Base-by-base conservation (phyloP, 2,888 invertebrate species). In the Plebejus argus region DNA sequence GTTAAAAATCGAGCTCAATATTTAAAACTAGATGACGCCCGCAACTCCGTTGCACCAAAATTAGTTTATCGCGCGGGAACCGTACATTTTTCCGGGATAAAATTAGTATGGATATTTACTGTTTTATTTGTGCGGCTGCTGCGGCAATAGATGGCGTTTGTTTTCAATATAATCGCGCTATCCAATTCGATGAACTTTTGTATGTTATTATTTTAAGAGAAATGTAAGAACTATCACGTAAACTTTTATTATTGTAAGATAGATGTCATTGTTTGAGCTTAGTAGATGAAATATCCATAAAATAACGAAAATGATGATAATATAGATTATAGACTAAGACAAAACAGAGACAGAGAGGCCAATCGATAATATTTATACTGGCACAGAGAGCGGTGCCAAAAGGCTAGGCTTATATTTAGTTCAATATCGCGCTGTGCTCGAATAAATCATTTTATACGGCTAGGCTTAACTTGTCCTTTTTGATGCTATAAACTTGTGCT, bases 381-480 rank as follows among this genome's bases (percentile, higher is more conserved):
- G 39, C 71, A 23, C 39, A 39, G 39, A n/a, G 39, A 71, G 10
- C 39, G 71, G 35, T 71, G 71, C 71, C 71, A 71, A 39, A 71
- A 66, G 33, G 71, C 35, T 71, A 71, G 71, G 71, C 71, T 71
- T 71, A 39, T 71, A 20, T 23, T 10, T 39, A 39, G n/a, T 71
- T 39, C 39, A 39, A 71, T 71, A 71, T 39, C n/a, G 39, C 71
- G 35, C 18, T 0, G 66, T 33, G 33, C 66, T 28, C 33, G 66
- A 39, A 71, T 39, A 71, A 71, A 71, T 39, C 71, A 71, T 71
- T 71, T 71, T 71, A 71, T 71, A 71, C 39, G 35, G 71, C 71
- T 20, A 10, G 71, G 39, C 20, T 71, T 71, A 71, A 71, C 39
- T 71, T 20, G 71, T 71, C 71, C 71, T 39, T 71, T 71, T 71